A percentile compares a stretch with the other conserved stretches of the same genome.
Conservation (phyloP, 2,113 vertebrate genomes). For the Poeciliopsis turrubarensis region DNA sequence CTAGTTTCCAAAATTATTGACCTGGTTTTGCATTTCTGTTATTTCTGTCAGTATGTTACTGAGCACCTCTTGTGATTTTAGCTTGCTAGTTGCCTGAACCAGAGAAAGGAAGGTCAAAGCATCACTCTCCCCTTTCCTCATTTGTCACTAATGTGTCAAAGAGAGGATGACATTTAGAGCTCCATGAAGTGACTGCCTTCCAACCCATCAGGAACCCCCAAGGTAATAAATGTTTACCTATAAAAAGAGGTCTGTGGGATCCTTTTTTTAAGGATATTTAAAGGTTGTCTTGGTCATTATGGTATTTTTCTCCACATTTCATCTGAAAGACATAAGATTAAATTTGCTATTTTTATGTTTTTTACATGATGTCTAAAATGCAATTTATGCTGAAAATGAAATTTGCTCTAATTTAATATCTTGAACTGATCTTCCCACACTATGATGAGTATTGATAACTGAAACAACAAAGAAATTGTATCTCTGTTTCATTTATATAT, state of each 20-base stretch:
- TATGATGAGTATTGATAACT: not conserved
- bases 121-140: conserved; percentile 83
- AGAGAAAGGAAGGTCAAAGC: conserved; percentile 60
- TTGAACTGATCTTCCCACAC: not conserved
- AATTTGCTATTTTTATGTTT: not conserved
- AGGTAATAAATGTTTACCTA: conserved; percentile 99
- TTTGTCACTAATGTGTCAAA: conserved; percentile 96
- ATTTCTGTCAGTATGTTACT: not conserved
- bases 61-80: conserved; percentile 31
- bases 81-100: conserved; percentile 43
- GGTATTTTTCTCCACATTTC: conserved; percentile 74
- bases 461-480: no score
- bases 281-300: conserved; percentile 85
- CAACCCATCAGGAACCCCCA: conserved; percentile 89
- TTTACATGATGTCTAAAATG: not conserved
- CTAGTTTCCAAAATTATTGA: conserved; percentile 4
- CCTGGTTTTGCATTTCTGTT: not conserved
- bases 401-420: not conserved
- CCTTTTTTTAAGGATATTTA: conserved; percentile 74
- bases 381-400: not conserved
- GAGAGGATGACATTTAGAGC: conserved; percentile 98
- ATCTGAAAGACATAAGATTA: conserved; percentile 73
- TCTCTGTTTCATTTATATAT: no score
- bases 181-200: conserved; percentile 90
- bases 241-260: conserved; percentile 89